Conservation (phyloP, 2,797 vertebrate species). For the Amazonetta brasiliensis region DNA sequence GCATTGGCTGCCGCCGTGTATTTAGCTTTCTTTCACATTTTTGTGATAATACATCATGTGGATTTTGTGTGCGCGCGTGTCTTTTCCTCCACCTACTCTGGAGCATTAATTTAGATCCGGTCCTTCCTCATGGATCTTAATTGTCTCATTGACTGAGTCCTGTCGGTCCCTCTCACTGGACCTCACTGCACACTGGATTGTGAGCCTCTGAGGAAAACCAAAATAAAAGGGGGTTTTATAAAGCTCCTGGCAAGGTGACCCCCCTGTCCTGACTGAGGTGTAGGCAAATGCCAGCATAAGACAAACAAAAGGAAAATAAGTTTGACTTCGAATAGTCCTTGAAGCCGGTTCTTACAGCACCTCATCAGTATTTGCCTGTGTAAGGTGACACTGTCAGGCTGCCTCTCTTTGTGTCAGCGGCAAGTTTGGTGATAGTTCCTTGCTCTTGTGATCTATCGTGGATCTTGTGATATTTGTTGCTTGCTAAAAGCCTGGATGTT, state of each 20-base stretch:
- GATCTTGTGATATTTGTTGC: constrained; percentile 24
- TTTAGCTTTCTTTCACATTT: background rate
- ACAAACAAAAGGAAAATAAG: constrained; percentile 38
- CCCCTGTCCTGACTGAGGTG: background rate
- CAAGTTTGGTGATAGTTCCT: background rate
- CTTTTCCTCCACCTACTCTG: background rate
- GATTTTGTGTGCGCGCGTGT: background rate
- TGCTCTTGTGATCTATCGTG: background rate
- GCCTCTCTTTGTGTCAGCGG: constrained; percentile 9
- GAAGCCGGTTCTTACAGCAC: constrained; percentile 12
- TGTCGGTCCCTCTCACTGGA: background rate
- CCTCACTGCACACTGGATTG: background rate
- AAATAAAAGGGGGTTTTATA: background rate
- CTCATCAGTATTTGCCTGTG: background rate
- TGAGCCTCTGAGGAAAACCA: background rate
- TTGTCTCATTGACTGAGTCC: background rate
- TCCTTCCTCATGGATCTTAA: background rate
- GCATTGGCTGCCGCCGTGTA: background rate
- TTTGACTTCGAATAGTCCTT: constrained; percentile 51
- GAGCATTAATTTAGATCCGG: background rate
- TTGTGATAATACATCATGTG: background rate
- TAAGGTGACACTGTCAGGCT: constrained; percentile 17
- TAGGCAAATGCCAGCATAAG: background rate
- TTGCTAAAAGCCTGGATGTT: background rate
- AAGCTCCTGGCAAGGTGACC: constrained; percentile 39